Evolutionary conservation across 1,140 invertebrate genomes (phyloP), one percentile per base, ranked within the genome.

Genomic region (Orussus abietinus): DNA sequence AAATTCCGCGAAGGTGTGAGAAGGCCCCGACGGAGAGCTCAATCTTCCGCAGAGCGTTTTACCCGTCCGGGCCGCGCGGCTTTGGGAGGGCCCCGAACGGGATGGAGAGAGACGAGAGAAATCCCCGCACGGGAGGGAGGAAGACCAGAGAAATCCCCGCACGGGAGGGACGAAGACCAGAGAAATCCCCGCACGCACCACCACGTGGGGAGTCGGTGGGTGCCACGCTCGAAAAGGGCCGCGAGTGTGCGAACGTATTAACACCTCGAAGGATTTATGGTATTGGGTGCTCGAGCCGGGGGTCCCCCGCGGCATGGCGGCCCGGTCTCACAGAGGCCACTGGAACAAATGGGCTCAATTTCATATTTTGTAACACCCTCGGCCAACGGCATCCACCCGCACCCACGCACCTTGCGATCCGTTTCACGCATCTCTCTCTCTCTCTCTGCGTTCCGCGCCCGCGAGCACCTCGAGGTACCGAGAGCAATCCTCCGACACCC

Each of bases 191-290:
- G 28, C 45, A 45, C 49, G 44, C 30, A 39, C 53, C 51, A 49
- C 53, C 46, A 57, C 53, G 55, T 58, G 55, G 45, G 46, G 45
- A 29, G 49, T 54, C 47, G 33, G 14, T 50, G 37, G 28, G 42
- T 45, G 54, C 56, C 32, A 38, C 7, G 46, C 42, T 40, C 31
- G 50, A 51, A 49, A 56, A 54, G 48, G 38, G 51, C 58, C 51
- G 53, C 43, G 50, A 50, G 60, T 64, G 64, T 61, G 64, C 54
- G 61, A 67, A 66, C 58, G 59, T 68, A 69, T 69, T 69, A 69
- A 68, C 66, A 69, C 66, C 61, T 65, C 59, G 58, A 66, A 66
- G 62, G 66, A 69, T 69, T 69, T 69, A 69, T 66, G 61, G 52
- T 66, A 65, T 66, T 63, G 55, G 60, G 49, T 14, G 35, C 38